Conservation (phyloP, 2,888 invertebrate species). For the Chorisops tibialis region DNA sequence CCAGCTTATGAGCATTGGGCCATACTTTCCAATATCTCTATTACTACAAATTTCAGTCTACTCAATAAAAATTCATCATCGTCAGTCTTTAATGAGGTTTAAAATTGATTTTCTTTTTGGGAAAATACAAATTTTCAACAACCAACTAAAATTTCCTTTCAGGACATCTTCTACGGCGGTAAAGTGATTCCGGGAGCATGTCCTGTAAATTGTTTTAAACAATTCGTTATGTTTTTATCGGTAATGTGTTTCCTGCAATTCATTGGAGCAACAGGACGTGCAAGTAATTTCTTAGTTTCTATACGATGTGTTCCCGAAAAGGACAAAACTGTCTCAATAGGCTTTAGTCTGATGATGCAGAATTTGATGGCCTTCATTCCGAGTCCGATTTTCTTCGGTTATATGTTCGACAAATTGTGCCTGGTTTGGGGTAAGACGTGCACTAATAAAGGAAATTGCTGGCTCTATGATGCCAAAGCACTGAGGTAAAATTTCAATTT, state of each 20-base stretch:
- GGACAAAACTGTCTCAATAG: constrained; percentile 71
- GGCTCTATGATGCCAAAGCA: constrained; percentile 67
- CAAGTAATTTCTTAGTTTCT: constrained; percentile 61
- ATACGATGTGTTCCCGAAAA: constrained; percentile 67
- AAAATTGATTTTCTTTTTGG: background rate
- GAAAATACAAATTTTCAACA: background rate
- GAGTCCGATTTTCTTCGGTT: constrained; percentile 72
- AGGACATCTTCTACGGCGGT: constrained; percentile 41
- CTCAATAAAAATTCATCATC: background rate
- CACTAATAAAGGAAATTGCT: constrained; percentile 67
- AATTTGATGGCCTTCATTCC: constrained; percentile 72
- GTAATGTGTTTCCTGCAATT: constrained; percentile 61
- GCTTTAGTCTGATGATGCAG: constrained; percentile 65
- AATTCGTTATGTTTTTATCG: constrained; percentile 56
- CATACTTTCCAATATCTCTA: background rate
- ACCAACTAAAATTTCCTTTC: background rate
- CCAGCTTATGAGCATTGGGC: constrained; percentile 1
- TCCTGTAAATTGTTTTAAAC: constrained; percentile 57
- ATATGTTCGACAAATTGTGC: constrained; percentile 62
- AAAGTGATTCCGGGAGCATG: constrained; percentile 57
- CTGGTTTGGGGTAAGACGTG: constrained; percentile 73
- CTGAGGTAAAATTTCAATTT: constrained; percentile 47
- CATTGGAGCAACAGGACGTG: constrained; percentile 59
- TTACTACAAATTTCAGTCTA: background rate
- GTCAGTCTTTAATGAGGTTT: background rate